A percentile compares a stretch with the other conserved stretches of the same genome.
Evolutionary conservation across 2,113 vertebrate genomes (phyloP).

Genomic region (Lamprotornis superbus): DNA sequence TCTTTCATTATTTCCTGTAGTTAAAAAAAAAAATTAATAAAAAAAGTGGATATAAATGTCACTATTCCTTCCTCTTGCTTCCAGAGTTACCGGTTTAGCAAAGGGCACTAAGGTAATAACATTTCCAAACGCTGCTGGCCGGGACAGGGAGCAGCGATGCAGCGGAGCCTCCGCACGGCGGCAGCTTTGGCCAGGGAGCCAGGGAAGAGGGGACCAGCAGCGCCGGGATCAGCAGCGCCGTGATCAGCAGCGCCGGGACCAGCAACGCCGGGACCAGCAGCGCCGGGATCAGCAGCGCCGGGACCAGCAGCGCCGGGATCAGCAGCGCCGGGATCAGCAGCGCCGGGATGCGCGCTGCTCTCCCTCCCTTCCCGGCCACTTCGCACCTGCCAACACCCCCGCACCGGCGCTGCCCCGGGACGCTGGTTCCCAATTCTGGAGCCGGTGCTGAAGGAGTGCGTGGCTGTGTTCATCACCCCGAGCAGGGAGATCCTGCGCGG

Average conservation of each 20-base stretch:
- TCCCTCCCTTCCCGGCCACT: background rate
- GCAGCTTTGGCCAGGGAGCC: conserved; percentile 23
- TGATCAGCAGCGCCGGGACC: accelerated
- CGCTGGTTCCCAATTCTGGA: background rate
- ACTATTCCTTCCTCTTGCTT: background rate
- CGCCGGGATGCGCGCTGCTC: background rate
- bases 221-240: background rate
- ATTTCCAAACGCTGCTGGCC: background rate
- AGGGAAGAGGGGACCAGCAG: background rate
- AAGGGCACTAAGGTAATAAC: background rate
- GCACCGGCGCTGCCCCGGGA: accelerated
- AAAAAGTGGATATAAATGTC: background rate
- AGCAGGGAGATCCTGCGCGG: background rate
- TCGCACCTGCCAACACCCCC: too few species aligned
- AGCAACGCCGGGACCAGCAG: background rate
- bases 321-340: background rate
- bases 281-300: background rate
- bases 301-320: background rate
- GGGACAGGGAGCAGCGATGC: background rate
- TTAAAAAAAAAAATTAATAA: background rate
- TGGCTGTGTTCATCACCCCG: background rate
- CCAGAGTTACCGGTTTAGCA: background rate
- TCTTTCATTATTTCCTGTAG: background rate
- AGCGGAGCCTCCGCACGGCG: background rate
- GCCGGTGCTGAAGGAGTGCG: background rate